Evolutionary conservation across 37 sponge, comb jelly and placozoan genomes (phyloP), one percentile per base, ranked within the genome.

Genomic region (Aphrocallistes beatrix): DNA sequence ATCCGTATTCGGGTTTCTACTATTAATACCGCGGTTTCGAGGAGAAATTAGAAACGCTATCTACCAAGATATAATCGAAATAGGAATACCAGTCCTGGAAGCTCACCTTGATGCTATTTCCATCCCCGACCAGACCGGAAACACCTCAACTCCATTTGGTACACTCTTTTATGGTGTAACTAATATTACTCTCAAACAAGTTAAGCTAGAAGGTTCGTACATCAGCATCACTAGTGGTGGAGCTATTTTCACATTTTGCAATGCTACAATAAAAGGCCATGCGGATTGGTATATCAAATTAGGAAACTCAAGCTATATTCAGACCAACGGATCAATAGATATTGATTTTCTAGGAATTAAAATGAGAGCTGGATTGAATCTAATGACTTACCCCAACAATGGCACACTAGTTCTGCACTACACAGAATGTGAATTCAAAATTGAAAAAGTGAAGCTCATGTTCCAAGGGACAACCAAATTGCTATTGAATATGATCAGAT

Each of bases 1-100:
- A 3, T 60, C 75, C n/a, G 21, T 60, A 28, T 60, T 60, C n/a
- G 75, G 75, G 34, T 60, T 60, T 13, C 75, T 60, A 60, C 10
- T 60, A 6, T 28, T 60, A 60, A 19, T 60, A 19, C 75, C 75
- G 10, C 10, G 34, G 1, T 60, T 60, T 30, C 25, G 75, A 19
- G 75, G 75, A 13, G 75, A 32, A 8, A 28, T 60, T 19, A 60
- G 75, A 28, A 60, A 19, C n/a, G 75, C 75, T 25, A 13, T 60
- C 34, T 60, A 60, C 34, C 1, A 60, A 19, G 8, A 19, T 6
- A 19, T 95, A 47, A 37, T 84, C 0, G 69, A 88, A 60, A 85
- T 91, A 0, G 94, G 90, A 0, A 81, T 91, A n/a, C 96, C 96
- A 6, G 91, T 96, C 37, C 84, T 96, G 86, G 87, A 90, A 38